Evolutionary conservation across 2,113 vertebrate species (phyloP).

Genomic region (Dasyurus viverrinus): DNA sequence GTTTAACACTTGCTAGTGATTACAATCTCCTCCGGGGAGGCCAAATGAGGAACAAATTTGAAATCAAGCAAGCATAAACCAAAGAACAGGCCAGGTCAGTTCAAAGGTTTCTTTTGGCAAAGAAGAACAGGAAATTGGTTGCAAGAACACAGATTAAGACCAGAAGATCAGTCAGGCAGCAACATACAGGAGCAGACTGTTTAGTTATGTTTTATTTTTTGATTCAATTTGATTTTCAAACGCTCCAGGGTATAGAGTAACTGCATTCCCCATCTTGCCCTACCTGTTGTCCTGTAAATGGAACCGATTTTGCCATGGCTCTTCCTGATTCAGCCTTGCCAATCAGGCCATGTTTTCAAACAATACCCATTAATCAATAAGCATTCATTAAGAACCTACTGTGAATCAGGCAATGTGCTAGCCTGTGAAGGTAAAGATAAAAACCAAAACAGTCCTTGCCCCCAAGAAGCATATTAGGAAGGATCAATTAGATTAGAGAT

Average conservation of each 20-base stretch:
- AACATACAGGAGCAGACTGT: background rate
- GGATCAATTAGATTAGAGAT: background rate
- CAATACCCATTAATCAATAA: background rate
- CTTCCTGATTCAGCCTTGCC: background rate
- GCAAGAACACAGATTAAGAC: background rate
- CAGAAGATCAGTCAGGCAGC: background rate
- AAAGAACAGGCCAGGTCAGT: background rate
- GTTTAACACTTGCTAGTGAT: background rate
- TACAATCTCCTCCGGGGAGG: background rate
- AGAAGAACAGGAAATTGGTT: background rate
- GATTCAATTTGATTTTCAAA: background rate
- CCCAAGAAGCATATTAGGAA: background rate
- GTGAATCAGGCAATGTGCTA: background rate
- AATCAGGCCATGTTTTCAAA: background rate
- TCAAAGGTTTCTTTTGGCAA: background rate
- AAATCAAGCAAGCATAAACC: background rate
- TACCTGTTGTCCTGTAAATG: background rate
- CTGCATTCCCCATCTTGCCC: background rate
- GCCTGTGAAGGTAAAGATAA: background rate
- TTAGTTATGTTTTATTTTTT: background rate
- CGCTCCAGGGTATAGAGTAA: background rate
- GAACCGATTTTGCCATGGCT: background rate
- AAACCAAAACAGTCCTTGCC: background rate
- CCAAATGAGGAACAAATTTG: background rate
- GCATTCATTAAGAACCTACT: background rate